Base-by-base conservation (phyloP, 2,888 invertebrate genomes). In the Pachycephus smyrnensis region DNA sequence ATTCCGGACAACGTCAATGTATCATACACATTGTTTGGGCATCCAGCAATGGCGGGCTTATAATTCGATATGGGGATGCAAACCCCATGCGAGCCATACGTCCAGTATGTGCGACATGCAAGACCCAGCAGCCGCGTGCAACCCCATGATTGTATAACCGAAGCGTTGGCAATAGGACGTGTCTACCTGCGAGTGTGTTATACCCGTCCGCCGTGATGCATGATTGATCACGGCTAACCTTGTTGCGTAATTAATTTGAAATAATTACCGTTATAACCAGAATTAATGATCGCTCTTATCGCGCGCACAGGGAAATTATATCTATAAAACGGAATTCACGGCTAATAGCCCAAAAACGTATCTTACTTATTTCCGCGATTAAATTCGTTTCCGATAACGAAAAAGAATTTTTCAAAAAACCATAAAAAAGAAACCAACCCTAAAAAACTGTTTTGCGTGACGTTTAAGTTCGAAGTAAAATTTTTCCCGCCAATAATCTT, bases 201-300 rank as follows among this genome's bases (percentile, higher is more conserved):
- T 15, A 30, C 12, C 69, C 32, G 69, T 30, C 30, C 30, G 84
- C 80, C 81, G 82, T 84, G 84, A 86, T 84, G 83, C 75, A 82
- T 86, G 87, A 88, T 87, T 84, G 86, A 87, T 87, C 81, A 81
- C 69, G 79, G 80, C 80, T 69, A 78, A 80, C 82, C 81, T 76
- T 75, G 82, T 81, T 81, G 77, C 77, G 75, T 84, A 84, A 87
- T 87, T 88, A 86, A 87, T 87, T 84, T 75, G 85, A 85, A 86
- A 87, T 86, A 86, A 88, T 87, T 84, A 85, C 82, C 81, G 78
- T 81, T 76, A 83, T 85, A 85, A 86, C 79, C 81, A 79, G 85
- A 82, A 87, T 87, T 87, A 87, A 87, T 83, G 84, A 79, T 55
- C 73, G 79, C 36, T 1, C 75, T 12, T 12, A 6, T 12, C 23